Evolutionary conservation across 2,888 invertebrate genomes (phyloP).

Genomic region (Mechanitis mazaeus): DNA sequence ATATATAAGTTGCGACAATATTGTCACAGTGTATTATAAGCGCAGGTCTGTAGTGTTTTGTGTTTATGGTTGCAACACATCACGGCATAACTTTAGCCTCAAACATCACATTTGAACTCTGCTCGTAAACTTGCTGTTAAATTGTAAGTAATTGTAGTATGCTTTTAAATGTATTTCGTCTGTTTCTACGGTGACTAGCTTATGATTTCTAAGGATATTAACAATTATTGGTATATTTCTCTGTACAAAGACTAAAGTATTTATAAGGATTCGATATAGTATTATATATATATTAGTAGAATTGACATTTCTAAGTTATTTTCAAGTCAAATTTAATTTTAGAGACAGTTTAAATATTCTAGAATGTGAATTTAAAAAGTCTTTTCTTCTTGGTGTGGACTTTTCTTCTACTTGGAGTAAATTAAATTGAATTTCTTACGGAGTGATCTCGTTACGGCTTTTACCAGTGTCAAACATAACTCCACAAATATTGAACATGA

Average conservation of each 20-base stretch:
- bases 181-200: conserved; percentile 5
- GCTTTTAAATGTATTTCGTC: conserved; percentile 7
- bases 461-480: conserved; percentile 57
- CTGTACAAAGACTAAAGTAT: no score
- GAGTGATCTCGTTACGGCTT: conserved; percentile 64
- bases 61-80: conserved; percentile 9
- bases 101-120: conserved; percentile 9
- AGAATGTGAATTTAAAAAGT: no score
- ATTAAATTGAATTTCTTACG: conserved; percentile 31
- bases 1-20: background rate
- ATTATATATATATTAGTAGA: no score
- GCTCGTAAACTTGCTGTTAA: conserved; percentile 15
- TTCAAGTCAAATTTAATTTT: no score
- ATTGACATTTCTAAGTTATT: no score
- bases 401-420: conserved; percentile 7
- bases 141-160: conserved; percentile 9
- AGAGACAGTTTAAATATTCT: no score
- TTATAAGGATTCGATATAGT: no score
- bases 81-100: conserved; percentile 14
- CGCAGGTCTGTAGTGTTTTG: background rate
- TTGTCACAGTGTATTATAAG: background rate
- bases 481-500: conserved; percentile 39
- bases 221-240: conserved; percentile 6
- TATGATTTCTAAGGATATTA: conserved; percentile 5
- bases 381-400: no score